Evolutionary conservation across 2,797 vertebrate genomes (phyloP).

Genomic region (Sparidentex hasta): DNA sequence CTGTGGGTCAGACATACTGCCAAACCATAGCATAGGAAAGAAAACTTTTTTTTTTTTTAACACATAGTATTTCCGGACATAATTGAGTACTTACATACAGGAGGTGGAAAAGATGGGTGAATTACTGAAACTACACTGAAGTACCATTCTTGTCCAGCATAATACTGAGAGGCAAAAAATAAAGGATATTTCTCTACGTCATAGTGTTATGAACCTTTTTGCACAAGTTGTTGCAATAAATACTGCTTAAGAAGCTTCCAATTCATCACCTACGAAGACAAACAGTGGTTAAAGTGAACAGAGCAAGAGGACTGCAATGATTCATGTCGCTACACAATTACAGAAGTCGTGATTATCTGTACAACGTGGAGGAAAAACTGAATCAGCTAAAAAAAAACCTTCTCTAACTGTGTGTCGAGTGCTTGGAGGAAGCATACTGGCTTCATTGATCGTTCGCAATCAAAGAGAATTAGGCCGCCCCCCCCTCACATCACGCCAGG

Average conservation of each 20-base stretch:
- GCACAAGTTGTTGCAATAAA: constrained; percentile 70
- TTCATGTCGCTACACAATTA: constrained; percentile 53
- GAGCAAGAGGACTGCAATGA: constrained; percentile 56
- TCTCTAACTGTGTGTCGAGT: constrained; percentile 18
- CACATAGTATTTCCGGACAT: constrained; percentile 33
- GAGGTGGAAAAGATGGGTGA: constrained; percentile 1
- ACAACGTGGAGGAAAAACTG: constrained; percentile 46
- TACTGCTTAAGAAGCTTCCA: constrained; percentile 70
- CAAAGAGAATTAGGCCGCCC: not conserved
- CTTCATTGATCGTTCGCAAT: constrained; percentile 41
- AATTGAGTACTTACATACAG: constrained; percentile 36
- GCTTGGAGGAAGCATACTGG: constrained; percentile 52
- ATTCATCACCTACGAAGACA: constrained; percentile 54
- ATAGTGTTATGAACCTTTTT: constrained; percentile 81
- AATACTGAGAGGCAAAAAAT: constrained; percentile 71
- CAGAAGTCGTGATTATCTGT: constrained; percentile 58
- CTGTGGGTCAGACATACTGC: constrained; percentile 22
- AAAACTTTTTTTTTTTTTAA: constrained; percentile 26
- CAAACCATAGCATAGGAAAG: constrained; percentile 22
- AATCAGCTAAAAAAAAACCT: constrained; percentile 51
- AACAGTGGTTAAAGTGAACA: constrained; percentile 70
- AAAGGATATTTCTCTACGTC: constrained; percentile 43
- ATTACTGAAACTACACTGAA: constrained; percentile 33
- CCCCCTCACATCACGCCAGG: not conserved
- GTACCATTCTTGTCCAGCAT: constrained; percentile 44